Percentiles rank a stretch among this genome's conserved stretches.
These are phyloP conservation scores for Sebastes cheni DNA, from an alignment of 2,797 vertebrate species.

Conservation along the genomic window DNA sequence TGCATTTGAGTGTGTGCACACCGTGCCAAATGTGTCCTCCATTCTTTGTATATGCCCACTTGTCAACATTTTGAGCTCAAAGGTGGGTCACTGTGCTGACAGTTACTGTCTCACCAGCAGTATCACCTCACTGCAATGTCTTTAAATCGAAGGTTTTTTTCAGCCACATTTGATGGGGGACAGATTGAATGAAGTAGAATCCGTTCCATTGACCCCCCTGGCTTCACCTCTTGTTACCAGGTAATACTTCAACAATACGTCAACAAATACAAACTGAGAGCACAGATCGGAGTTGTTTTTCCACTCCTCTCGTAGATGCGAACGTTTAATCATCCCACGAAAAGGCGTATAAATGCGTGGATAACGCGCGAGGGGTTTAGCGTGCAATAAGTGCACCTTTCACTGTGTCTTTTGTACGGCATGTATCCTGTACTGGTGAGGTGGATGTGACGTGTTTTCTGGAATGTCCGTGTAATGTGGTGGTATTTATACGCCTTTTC, in stretches of 20 bases:
- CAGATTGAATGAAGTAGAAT: background rate
- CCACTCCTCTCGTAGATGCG: background rate
- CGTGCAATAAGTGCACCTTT: too few species aligned
- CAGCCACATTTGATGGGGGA: background rate
- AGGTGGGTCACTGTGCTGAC: background rate
- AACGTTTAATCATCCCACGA: too few species aligned
- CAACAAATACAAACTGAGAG: background rate
- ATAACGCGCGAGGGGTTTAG: too few species aligned
- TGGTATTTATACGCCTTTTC: too few species aligned
- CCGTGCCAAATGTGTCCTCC: conserved; percentile 31
- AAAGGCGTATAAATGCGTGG: too few species aligned
- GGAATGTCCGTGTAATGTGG: too few species aligned
- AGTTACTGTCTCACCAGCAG: background rate
- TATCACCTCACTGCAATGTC: background rate
- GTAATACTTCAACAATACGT: background rate
- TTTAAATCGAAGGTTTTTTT: background rate
- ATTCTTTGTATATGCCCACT: conserved; percentile 16
- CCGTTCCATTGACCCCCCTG: background rate
- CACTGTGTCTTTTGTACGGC: too few species aligned
- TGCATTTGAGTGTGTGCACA: conserved; percentile 34
- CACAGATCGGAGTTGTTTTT: background rate
- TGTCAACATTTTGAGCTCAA: conserved; percentile 17
- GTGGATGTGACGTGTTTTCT: too few species aligned
- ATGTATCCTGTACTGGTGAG: too few species aligned
- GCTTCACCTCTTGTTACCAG: background rate